Evolutionary conservation across 1,140 invertebrate species (phyloP).

Genomic region (Pseudomyrmex gracilis): DNA sequence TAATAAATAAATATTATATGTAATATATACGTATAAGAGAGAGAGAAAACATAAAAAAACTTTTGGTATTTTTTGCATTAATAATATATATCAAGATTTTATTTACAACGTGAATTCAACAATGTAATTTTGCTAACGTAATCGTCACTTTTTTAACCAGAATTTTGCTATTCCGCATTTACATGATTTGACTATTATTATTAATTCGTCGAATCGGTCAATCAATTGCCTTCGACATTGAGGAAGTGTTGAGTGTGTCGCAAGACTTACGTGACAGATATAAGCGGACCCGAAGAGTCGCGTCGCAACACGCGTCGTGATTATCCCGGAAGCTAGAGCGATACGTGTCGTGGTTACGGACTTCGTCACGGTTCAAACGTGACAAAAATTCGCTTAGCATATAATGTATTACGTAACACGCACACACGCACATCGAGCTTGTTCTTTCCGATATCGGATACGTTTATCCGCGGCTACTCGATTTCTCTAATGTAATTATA

Average conservation of each 20-base stretch:
- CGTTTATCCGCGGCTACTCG: background rate
- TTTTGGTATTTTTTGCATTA: no score
- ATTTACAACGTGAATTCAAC: no score
- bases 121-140: no score
- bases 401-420: conserved; percentile 7
- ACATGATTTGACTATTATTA: conserved; percentile 24
- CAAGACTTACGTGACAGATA: conserved; percentile 16
- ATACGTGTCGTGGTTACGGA: conserved; percentile 17
- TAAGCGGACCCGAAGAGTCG: background rate
- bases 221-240: conserved; percentile 12
- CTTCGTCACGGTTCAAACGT: conserved; percentile 4
- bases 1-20: no score
- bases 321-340: conserved; percentile 28
- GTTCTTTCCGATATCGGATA: background rate
- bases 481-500: conserved; percentile 10
- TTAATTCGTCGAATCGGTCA: conserved; percentile 4
- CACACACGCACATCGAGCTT: background rate
- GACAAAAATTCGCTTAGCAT: background rate
- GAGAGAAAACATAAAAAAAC: no score
- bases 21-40: no score
- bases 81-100: no score
- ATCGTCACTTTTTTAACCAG: background rate
- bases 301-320: background rate
- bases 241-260: conserved; percentile 21
- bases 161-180: background rate